phyloP scores from a whole-genome alignment of 2,797 vertebrate genomes.

The Scyliorhinus canicula region DNA sequence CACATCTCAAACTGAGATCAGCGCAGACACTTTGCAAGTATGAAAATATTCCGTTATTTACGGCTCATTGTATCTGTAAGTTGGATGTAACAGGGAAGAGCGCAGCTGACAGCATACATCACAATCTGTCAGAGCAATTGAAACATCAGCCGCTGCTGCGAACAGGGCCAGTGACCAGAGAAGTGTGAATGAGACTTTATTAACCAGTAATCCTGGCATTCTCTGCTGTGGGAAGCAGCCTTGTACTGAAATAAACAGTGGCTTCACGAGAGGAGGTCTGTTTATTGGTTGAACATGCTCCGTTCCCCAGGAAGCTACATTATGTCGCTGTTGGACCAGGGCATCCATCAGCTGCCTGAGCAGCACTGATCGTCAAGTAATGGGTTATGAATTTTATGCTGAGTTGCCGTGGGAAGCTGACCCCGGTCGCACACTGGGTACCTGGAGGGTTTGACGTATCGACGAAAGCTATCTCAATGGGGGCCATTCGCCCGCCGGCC shows the following conservation, averaged over 20 bases:
- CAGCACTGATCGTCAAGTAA: neutral
- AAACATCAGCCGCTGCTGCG: neutral
- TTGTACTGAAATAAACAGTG: neutral
- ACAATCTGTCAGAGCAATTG: neutral
- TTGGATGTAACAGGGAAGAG: neutral
- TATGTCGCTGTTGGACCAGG: no score
- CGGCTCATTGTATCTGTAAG: neutral
- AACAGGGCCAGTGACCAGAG: slow-evolving; percentile 19
- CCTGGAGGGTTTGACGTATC: neutral
- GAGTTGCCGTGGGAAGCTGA: neutral
- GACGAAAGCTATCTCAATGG: no score
- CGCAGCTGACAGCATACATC: neutral
- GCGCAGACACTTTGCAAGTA: neutral
- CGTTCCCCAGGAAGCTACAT: neutral
- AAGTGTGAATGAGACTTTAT: slow-evolving; percentile 32
- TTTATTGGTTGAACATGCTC: neutral
- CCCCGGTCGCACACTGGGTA: neutral
- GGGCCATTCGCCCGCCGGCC: no score
- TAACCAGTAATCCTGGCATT: slow-evolving; percentile 16
- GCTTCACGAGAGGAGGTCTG: neutral
- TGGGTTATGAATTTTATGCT: neutral
- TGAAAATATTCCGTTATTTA: neutral
- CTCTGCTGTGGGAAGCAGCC: neutral
- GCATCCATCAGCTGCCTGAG: neutral
- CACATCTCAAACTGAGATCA: no score